Base-by-base conservation (phyloP, 1,140 invertebrate species). In the Oryzaephilus surinamensis region DNA sequence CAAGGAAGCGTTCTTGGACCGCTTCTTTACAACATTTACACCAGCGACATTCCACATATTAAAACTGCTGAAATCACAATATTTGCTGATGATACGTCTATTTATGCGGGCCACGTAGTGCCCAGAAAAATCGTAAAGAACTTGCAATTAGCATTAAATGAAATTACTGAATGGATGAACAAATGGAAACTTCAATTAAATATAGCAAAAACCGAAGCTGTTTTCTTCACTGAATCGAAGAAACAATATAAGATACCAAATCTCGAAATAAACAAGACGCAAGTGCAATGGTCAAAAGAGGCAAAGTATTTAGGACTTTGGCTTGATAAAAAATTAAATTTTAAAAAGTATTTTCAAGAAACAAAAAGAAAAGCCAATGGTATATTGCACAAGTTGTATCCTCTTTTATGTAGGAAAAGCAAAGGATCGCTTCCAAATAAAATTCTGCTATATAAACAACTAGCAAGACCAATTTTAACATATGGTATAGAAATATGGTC, bases 101-200 rank as follows among this genome's bases (percentile, higher is more conserved):
- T 33, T 5, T 43, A 39, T 31, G 46, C 0, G 46, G 55, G 18
- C 59, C 54, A 2, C 52, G 48, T 20, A 39, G 23, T 31, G 48
- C 51, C 4, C 38, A 46, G 15, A 45, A 53, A 6, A 48, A 48
- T 1, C 43, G 50, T 0, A 57, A 51, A 46, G 46, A 58, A 50
- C 33, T 58, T n/a, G 46, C 57, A 45, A 50, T 51, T 3, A 45
- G 54, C 21, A 32, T 53, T 12, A 45, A 51, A 13, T 24, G 48
- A 2, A 18, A 20, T 60, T 3, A 45, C 52, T 38, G 19, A 42
- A 28, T 61, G 38, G 16, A 60, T 51, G 29, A 32, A n/a, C 12
- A 43, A 45, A 32, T 61, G 54, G 52, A 52, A 52, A 41, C 46
- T 50, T 11, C 11, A 31, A 20, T 11, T 58, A 28, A 58, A 60